Evolutionary conservation across 2,888 invertebrate species (phyloP).

Genomic region (Hyppa rectilinea): DNA sequence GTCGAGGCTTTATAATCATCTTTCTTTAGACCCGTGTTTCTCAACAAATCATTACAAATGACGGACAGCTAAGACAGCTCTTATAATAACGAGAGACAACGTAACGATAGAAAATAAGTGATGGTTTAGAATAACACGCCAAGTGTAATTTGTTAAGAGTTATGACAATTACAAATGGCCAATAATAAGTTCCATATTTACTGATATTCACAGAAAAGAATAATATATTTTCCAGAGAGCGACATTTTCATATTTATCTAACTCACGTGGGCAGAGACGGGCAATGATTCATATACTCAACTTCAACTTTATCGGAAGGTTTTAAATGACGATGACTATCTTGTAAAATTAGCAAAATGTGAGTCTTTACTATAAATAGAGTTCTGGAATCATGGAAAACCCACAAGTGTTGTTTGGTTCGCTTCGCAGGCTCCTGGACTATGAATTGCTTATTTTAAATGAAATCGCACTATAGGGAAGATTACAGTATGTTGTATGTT

Average conservation of each 20-base stretch:
- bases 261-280: slow-evolving; percentile 68
- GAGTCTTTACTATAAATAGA: slow-evolving; percentile 60
- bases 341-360: slow-evolving; percentile 68
- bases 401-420: slow-evolving; percentile 27
- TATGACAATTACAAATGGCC: slow-evolving; percentile 47
- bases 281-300: slow-evolving; percentile 70
- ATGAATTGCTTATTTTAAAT: slow-evolving; percentile 4
- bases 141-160: slow-evolving; percentile 45
- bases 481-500: slow-evolving; percentile 5
- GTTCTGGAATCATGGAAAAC: slow-evolving; percentile 55
- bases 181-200: slow-evolving; percentile 52
- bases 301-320: slow-evolving; percentile 70
- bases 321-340: slow-evolving; percentile 65
- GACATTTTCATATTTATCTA: slow-evolving; percentile 65
- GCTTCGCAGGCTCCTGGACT: slow-evolving; percentile 4
- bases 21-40: slow-evolving; percentile 41
- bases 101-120: slow-evolving; percentile 38
- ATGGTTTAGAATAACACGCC: slow-evolving; percentile 33
- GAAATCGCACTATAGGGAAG: background rate
- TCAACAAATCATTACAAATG: slow-evolving; percentile 46
- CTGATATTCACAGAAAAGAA: slow-evolving; percentile 54
- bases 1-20: slow-evolving; percentile 19
- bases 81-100: slow-evolving; percentile 24
- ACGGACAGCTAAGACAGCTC: slow-evolving; percentile 37
- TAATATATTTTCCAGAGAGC: slow-evolving; percentile 65